Base-by-base conservation (phyloP, 2,888 invertebrate genomes). In the Argynnis bischoffii region DNA sequence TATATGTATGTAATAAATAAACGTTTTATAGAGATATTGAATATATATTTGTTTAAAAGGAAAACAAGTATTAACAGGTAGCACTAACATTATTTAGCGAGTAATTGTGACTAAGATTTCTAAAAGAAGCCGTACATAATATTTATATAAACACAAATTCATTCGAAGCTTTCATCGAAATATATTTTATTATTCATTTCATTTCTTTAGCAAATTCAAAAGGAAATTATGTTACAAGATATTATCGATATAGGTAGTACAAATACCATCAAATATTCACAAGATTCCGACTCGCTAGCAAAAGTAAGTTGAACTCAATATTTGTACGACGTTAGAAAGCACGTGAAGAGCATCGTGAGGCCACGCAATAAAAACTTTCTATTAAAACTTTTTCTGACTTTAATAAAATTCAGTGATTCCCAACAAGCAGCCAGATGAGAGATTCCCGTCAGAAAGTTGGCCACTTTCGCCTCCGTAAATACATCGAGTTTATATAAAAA, bases 321-420 rank as follows among this genome's bases (percentile, higher is more conserved):
- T 57, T 57, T 57, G 57, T 57, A 57, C 8, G 47, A 46, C 46
- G 57, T 57, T 57, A 57, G 46, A 11, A 51, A 16, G 16, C 57
- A 57, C 57, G 57, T 46, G 57, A 46, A 15, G 15, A 46, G 57
- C 57, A 15, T 57, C 8, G n/a, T 21, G 21, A 57, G 57, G 21
- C 2, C 15, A 41, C 35, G 46, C 8, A 21, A 14, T 46, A 15
- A 57, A 46, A 68, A 54, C 60, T 68, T 55, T 57, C 41, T 60
- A 50, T 26, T 57, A 47, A 60, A 68, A 64, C 55, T 68, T 60
- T 46, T 56, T 13, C 55, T 15, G 59, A 68, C 59, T 68, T 64
- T 68, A 68, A 68, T 68, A 64, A 68, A 68, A 68, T 64, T 56
- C 68, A 50, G 48, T 48, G 59, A 64, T 60, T 64, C 60, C 55